Base-by-base conservation (phyloP, 23 tunicate species). In the Clavelina lepadiformis region DNA sequence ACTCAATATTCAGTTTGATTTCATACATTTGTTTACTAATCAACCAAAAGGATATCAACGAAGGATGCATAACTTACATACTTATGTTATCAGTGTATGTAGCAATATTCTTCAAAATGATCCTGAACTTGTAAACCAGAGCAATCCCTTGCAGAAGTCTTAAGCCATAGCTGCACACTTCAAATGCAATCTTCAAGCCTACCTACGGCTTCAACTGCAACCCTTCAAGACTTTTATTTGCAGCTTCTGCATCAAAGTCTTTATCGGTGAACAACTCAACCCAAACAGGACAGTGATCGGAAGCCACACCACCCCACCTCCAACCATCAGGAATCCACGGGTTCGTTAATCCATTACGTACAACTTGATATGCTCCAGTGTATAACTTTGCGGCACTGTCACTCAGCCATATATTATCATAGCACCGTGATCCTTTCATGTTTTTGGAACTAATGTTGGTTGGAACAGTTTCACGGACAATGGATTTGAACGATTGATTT, bases 311-410 rank as follows among this genome's bases (percentile, higher is more conserved):
- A 36, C 73, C 73, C 82, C 82, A 77, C 3, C 55, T 35, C 82
- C 82, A 77, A 5, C 82, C 82, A 41, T 77, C 82, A 13, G 82
- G 82, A 1, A 77, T 77, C 82, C 82, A 77, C 28, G 82, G 82
- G 36, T 56, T 77, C 3, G 73, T 66, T 56, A 77, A 35, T 7
- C 73, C 82, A 54, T 41, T 67, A 5, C 82, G 56, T 6, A 77
- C 66, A 3, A 77, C 73, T 7, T 77, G 19, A 35, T 51, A 66
- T 18, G 66, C 32, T 7, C 18, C 29, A 8, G 82, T 55, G 56
- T 52, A 67, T 1, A 38, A 33, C 29, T 22, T 4, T 56, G 29
- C 28, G 20, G 65, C 73, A 1, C 46, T 38, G 28, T 66, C 57
- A 35, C 34, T 77, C n/a, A 65, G 1, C 73, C 73, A 77, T 1